A percentile compares a stretch with the other conserved stretches of the same genome.
These are phyloP conservation scores for Phalacrocorax carbo DNA, from an alignment of 2,113 vertebrate genomes.

Conservation along the genomic window DNA sequence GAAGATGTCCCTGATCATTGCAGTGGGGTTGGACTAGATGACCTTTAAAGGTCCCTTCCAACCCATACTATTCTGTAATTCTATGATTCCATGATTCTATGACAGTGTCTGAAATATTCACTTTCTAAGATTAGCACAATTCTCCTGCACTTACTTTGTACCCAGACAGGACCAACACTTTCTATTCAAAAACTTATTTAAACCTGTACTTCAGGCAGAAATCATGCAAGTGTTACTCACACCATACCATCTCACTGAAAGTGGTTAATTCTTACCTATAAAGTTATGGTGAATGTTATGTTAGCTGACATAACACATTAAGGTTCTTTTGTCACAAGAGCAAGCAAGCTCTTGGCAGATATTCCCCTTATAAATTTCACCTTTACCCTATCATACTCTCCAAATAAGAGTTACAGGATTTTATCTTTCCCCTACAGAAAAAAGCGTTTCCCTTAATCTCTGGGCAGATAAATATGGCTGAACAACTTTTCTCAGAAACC, in stretches of 20 bases:
- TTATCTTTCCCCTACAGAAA: not conserved
- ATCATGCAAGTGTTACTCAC: not conserved
- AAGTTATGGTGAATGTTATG: not conserved
- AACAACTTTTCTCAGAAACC: not conserved
- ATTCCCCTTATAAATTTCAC: not conserved
- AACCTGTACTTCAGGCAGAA: not conserved
- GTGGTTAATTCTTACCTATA: not conserved
- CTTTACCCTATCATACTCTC: not conserved
- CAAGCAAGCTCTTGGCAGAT: not conserved
- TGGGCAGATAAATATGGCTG: not conserved
- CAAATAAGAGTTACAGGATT: not conserved
- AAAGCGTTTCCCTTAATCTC: not conserved
- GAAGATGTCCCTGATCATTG: not conserved
- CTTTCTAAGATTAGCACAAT: not conserved
- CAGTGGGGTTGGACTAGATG: not conserved
- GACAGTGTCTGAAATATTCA: not conserved
- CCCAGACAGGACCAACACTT: not conserved
- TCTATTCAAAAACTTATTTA: not conserved
- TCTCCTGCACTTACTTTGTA: not conserved
- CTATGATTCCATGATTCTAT: not conserved
- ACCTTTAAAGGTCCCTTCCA: not conserved
- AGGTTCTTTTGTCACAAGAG: not conserved
- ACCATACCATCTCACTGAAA: not conserved
- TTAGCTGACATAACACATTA: not conserved
- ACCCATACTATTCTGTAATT: not conserved